These are phyloP conservation scores for Glaucomys volans DNA, from an alignment of 2,113 vertebrate genomes.

Conservation along the genomic window DNA sequence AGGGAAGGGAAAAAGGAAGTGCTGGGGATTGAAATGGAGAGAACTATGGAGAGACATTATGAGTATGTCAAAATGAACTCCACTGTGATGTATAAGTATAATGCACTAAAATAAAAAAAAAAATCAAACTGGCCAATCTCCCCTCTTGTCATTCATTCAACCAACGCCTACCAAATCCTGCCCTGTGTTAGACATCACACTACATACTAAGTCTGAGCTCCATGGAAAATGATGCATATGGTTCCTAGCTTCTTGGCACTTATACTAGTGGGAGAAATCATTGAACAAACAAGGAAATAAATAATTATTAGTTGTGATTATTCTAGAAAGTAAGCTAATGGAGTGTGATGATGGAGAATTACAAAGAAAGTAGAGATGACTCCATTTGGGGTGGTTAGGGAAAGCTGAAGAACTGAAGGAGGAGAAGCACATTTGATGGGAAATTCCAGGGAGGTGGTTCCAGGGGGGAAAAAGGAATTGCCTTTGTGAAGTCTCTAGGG, in stretches of 20 bases:
- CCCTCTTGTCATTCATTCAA: not conserved
- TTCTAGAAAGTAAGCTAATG: not conserved
- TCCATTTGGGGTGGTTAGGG: not conserved
- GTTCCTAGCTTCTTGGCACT: not conserved
- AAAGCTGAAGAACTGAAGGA: not conserved
- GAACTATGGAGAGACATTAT: too few species aligned
- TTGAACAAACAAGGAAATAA: conserved; percentile 12
- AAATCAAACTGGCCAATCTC: not conserved
- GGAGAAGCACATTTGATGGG: not conserved
- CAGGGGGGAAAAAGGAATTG: not conserved
- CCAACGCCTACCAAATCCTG: not conserved
- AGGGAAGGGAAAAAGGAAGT: too few species aligned
- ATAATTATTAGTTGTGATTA: not conserved
- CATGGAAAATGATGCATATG: not conserved
- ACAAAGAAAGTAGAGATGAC: not conserved
- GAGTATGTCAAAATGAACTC: too few species aligned
- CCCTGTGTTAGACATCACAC: not conserved
- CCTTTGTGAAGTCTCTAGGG: not conserved
- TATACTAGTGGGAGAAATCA: not conserved
- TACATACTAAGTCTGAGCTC: not conserved
- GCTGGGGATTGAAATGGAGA: too few species aligned
- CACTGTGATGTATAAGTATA: too few species aligned
- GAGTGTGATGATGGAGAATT: not conserved
- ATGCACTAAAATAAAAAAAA: not conserved
- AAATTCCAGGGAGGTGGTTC: not conserved